Percentiles rank a stretch among this genome's conserved stretches.
Conservation (phyloP, 2,888 invertebrate species). For the Onchidella celtica region DNA sequence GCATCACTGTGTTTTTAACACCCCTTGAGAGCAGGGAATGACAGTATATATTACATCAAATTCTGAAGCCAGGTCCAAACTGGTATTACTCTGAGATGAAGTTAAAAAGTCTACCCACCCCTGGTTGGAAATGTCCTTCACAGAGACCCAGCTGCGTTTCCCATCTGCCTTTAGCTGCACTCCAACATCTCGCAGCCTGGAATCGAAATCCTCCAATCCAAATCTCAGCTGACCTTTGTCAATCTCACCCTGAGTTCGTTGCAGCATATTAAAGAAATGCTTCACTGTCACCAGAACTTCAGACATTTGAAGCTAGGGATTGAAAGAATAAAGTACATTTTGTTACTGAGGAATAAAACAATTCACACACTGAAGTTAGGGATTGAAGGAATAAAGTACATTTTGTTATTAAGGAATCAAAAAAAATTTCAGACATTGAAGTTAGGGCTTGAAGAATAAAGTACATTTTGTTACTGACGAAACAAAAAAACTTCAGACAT, state of each 20-base stretch:
- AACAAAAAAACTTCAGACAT: too few species aligned
- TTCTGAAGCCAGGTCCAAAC: too few species aligned
- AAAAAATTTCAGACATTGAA: too few species aligned
- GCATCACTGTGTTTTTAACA: too few species aligned
- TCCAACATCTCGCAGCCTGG: constrained; percentile 69
- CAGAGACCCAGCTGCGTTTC: constrained; percentile 76
- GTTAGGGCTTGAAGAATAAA: too few species aligned
- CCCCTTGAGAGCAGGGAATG: too few species aligned
- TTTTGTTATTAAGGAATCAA: not conserved
- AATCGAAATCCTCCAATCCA: constrained; percentile 70
- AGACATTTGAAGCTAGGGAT: constrained; percentile 92
- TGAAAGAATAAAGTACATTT: not conserved
- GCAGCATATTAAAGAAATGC: constrained; percentile 93
- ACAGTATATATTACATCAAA: too few species aligned
- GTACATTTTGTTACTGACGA: too few species aligned
- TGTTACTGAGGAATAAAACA: too few species aligned
- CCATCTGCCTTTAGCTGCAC: constrained; percentile 73
- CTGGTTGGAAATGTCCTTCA: constrained; percentile 84
- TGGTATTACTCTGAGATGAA: too few species aligned
- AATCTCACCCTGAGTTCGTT: constrained; percentile 79
- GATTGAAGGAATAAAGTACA: not conserved
- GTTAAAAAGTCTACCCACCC: constrained; percentile 89
- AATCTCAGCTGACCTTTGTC: constrained; percentile 60
- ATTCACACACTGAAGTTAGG: not conserved
- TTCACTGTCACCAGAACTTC: constrained; percentile 98